Conservation (phyloP, 2,113 vertebrate genomes). For the Mustela nigripes region DNA sequence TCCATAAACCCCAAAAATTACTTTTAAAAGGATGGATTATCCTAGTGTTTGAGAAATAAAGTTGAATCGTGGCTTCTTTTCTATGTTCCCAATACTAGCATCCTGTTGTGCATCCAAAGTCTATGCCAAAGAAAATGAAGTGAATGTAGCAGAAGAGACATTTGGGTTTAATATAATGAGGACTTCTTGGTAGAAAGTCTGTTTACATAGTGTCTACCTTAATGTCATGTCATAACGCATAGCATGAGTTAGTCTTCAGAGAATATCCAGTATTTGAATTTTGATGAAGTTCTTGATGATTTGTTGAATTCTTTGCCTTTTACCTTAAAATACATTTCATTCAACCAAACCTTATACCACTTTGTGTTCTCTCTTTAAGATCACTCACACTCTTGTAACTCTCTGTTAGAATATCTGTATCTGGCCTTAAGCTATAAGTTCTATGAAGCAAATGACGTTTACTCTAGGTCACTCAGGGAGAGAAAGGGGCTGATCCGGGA, state of each 20-base stretch:
- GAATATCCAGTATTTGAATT: neutral
- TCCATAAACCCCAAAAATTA: neutral
- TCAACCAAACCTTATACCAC: neutral
- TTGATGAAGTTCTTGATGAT: neutral
- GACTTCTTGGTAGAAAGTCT: neutral
- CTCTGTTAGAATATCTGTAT: neutral
- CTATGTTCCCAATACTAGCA: neutral
- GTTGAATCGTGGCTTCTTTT: neutral
- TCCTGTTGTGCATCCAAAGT: neutral
- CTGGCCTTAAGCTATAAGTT: neutral
- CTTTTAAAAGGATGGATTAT: neutral
- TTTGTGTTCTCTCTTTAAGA: neutral
- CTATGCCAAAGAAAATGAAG: neutral
- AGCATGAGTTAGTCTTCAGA: neutral
- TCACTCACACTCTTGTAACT: neutral
- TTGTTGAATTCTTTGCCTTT: neutral
- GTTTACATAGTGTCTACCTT: neutral
- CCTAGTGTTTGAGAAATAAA: constrained; percentile 16
- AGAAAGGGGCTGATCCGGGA: neutral
- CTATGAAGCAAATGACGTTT: neutral
- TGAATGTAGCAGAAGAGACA: neutral
- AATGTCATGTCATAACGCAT: neutral
- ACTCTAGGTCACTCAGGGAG: neutral
- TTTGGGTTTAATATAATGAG: constrained; percentile 8
- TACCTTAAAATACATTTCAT: neutral